Conservation (phyloP, 2,113 vertebrate species). For the Chaetodon trifascialis region DNA sequence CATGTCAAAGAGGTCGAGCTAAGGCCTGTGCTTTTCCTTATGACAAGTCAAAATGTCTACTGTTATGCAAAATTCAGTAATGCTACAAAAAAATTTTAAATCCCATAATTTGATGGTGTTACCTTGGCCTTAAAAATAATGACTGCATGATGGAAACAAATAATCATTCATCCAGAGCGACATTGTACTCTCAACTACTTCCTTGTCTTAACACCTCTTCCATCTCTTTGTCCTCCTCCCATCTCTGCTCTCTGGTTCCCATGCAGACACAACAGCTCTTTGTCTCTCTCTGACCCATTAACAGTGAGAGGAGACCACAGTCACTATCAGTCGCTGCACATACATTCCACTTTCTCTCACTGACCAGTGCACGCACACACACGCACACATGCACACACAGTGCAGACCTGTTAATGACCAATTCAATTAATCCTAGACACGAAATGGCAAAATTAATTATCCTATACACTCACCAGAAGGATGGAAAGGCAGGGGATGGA, state of each 20-base stretch:
- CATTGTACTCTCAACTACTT: not conserved
- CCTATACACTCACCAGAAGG: not conserved
- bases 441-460: not conserved
- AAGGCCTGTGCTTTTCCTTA: not conserved
- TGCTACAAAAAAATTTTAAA: not conserved
- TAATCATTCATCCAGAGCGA: not conserved
- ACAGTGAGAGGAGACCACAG: slow-evolving; percentile 57
- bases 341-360: slow-evolving; percentile 52
- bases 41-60: not conserved
- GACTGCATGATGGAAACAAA: not conserved
- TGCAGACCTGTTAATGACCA: slow-evolving; percentile 23
- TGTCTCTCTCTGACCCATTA: slow-evolving; percentile 70
- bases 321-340: slow-evolving; percentile 57
- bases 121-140: not conserved
- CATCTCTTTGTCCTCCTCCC: slow-evolving; percentile 43
- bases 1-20: too few relatives aligned
- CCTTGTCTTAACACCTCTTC: slow-evolving; percentile 52
- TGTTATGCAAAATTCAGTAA: not conserved
- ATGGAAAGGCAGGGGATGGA: not conserved
- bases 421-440: slow-evolving; percentile 31
- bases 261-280: slow-evolving; percentile 72
- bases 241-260: slow-evolving; percentile 61
- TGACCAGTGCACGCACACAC: not conserved
- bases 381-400: not conserved
- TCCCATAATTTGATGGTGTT: not conserved